Evolutionary conservation across 2,797 vertebrate species (phyloP).

Genomic region (Neomorphus geoffroyi): DNA sequence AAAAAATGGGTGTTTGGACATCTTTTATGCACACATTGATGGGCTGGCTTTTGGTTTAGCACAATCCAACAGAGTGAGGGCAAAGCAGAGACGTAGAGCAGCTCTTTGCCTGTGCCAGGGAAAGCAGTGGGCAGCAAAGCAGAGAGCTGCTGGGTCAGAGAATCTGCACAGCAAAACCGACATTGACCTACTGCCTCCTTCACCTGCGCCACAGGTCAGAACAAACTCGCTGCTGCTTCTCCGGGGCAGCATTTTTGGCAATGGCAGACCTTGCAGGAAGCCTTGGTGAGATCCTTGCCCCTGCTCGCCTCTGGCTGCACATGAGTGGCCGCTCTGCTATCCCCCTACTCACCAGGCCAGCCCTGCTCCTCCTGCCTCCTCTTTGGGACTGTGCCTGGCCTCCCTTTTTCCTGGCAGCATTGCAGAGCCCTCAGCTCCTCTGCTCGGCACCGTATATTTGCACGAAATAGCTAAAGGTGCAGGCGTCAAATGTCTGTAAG

Average conservation of each 20-base stretch:
- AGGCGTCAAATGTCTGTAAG: not conserved
- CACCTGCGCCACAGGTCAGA: not conserved
- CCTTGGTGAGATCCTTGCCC: not conserved
- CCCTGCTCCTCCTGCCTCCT: not conserved
- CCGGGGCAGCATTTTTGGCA: not conserved
- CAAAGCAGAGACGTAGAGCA: not conserved
- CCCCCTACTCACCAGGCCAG: not conserved
- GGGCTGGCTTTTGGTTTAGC: not conserved
- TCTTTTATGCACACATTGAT: not conserved
- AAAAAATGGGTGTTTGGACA: not conserved
- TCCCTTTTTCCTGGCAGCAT: not conserved
- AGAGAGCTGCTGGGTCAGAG: not conserved
- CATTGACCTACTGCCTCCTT: not conserved
- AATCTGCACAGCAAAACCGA: not conserved
- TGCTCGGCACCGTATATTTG: not conserved
- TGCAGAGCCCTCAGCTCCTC: not conserved
- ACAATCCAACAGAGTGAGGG: rapidly evolving
- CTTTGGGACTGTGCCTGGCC: not conserved
- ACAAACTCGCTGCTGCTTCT: not conserved
- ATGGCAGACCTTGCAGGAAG: not conserved
- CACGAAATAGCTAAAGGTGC: not conserved
- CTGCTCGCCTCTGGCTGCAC: no score
- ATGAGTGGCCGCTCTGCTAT: not conserved
- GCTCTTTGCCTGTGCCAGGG: not conserved
- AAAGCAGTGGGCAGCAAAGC: not conserved